Conservation (phyloP, 2,797 vertebrate species). For the Todus mexicanus region DNA sequence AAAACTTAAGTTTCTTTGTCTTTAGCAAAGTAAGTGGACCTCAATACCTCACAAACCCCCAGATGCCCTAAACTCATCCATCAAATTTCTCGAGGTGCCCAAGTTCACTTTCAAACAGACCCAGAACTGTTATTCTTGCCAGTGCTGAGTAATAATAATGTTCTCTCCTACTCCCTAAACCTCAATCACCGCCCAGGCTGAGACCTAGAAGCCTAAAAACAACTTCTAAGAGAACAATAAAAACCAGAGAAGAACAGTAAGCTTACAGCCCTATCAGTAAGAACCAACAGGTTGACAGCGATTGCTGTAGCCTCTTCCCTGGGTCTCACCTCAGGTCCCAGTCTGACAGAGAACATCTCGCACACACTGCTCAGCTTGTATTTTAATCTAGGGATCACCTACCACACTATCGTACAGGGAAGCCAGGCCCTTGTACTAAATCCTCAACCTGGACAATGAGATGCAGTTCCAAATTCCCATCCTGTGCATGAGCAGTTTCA, state of each 20-base stretch:
- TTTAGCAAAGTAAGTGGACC: not conserved
- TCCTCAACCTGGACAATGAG: not conserved
- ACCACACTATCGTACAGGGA: not conserved
- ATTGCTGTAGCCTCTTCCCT: not conserved
- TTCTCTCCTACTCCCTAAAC: not conserved
- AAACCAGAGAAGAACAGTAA: not conserved
- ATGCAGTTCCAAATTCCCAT: not conserved
- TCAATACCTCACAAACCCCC: not conserved
- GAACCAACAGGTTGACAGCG: rapidly evolving
- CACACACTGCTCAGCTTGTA: not conserved
- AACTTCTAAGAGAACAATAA: not conserved
- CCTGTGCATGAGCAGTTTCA: not conserved
- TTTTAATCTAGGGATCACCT: not conserved
- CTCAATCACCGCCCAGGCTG: not conserved
- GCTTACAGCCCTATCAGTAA: not conserved
- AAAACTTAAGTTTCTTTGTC: not conserved
- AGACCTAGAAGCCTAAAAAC: not conserved
- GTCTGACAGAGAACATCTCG: not conserved
- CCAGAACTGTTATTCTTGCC: not conserved
- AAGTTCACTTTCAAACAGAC: not conserved
- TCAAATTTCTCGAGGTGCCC: not conserved
- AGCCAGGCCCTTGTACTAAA: not conserved
- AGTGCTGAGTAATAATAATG: not conserved
- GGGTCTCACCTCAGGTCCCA: not conserved
- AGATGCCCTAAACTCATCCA: not conserved